These are phyloP conservation scores for Listrodromus nycthemerus DNA, from an alignment of 2,888 invertebrate species.

Conservation along the genomic window DNA sequence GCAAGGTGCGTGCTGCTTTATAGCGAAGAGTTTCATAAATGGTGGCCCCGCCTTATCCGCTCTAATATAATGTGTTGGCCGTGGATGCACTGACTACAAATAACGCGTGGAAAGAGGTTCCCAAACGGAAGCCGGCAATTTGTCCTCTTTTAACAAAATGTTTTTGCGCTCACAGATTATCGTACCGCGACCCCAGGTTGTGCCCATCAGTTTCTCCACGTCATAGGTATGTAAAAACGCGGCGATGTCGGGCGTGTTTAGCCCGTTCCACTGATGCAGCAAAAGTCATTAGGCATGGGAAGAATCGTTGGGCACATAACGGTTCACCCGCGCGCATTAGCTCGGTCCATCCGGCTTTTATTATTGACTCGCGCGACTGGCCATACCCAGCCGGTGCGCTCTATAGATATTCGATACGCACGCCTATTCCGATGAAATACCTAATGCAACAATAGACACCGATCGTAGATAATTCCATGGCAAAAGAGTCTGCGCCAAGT, in stretches of 20 bases:
- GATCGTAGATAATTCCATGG: conserved; percentile 57
- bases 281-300: conserved; percentile 68
- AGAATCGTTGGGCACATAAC: conserved; percentile 63
- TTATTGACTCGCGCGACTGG: conserved; percentile 64
- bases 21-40: conserved; percentile 83
- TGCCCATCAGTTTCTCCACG: conserved; percentile 58
- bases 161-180: conserved; percentile 59
- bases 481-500: conserved; percentile 29
- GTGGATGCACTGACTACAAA: conserved; percentile 58
- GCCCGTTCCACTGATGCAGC: conserved; percentile 42
- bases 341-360: conserved; percentile 65
- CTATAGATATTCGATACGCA: conserved; percentile 67
- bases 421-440: conserved; percentile 66
- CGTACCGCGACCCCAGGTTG: conserved; percentile 31
- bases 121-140: conserved; percentile 81
- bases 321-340: conserved; percentile 10
- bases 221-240: conserved; percentile 68
- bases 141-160: conserved; percentile 78
- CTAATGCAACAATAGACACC: conserved; percentile 63
- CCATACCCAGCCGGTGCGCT: conserved; percentile 53
- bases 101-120: conserved; percentile 53
- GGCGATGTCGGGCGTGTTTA: conserved; percentile 66
- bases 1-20: conserved; percentile 64
- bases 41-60: conserved; percentile 83
- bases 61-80: conserved; percentile 76